These are phyloP conservation scores for Actinia equina DNA, from an alignment of 64 coral and sea anemone genomes.

Conservation along the genomic window DNA sequence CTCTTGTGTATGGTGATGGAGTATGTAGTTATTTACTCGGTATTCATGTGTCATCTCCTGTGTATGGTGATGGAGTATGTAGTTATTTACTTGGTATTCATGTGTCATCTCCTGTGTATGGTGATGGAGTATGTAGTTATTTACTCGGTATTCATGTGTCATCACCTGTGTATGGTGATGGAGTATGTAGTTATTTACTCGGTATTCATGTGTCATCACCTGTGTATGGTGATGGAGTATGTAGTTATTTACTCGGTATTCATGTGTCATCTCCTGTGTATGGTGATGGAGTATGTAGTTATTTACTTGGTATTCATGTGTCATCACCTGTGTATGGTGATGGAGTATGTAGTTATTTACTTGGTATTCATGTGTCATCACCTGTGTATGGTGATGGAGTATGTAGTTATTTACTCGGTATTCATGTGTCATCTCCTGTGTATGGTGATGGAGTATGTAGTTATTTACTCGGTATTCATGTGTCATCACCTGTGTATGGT, in stretches of 20 bases:
- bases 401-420: conserved; percentile 28
- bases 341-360: conserved; percentile 74
- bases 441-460: too few species aligned
- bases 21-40: conserved; percentile 41
- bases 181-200: conserved; percentile 97
- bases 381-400: conserved; percentile 98
- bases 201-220: too few species aligned
- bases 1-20: conserved; percentile 94
- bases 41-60: not conserved
- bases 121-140: conserved; percentile 89
- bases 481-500: too few species aligned
- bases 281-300: conserved; percentile 99
- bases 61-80: conserved; percentile 99
- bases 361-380: not conserved
- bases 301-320: too few species aligned
- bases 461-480: too few species aligned
- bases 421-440: too few species aligned
- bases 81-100: too few species aligned
- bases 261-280: conserved; percentile 45
- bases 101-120: conserved; percentile 84
- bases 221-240: conserved; percentile 97
- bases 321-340: conserved; percentile 76
- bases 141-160: too few species aligned
- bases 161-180: conserved; percentile 94
- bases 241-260: conserved; percentile 14